Conservation (phyloP, 2,888 invertebrate species). For the Yponomeuta evonymella region DNA sequence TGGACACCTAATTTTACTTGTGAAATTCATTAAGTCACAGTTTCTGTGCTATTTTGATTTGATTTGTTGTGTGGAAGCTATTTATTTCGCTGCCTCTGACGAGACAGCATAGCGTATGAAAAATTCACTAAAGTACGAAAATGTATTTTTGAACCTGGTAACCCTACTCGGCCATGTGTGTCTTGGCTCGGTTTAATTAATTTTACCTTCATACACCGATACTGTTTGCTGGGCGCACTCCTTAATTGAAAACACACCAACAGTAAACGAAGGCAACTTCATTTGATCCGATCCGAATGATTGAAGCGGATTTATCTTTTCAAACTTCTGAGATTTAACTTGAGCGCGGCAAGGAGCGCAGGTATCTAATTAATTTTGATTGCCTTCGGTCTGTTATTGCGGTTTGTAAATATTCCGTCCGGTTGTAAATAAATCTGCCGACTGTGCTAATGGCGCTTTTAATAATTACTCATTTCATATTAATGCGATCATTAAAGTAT, state of each 20-base stretch:
- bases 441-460: conserved; percentile 54
- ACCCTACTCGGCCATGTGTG: conserved; percentile 43
- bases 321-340: conserved; percentile 69
- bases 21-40: too few species aligned
- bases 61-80: too few species aligned
- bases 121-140: too few species aligned
- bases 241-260: conserved; percentile 75
- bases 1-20: too few species aligned
- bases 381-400: conserved; percentile 48
- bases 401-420: conserved; percentile 61
- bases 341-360: conserved; percentile 50
- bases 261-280: conserved; percentile 58
- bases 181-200: conserved; percentile 73
- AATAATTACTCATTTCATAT: conserved; percentile 61
- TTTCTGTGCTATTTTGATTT: too few species aligned
- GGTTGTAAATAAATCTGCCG: conserved; percentile 50
- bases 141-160: too few species aligned
- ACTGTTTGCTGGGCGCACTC: conserved; percentile 69
- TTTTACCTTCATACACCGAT: conserved; percentile 74
- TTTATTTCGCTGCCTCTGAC: too few species aligned
- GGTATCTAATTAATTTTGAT: conserved; percentile 63
- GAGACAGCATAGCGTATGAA: too few species aligned
- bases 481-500: conserved; percentile 50
- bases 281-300: conserved; percentile 71
- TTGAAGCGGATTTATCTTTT: conserved; percentile 73